Percentiles rank a stretch among this genome's conserved stretches.
These are phyloP conservation scores for Petrolisthes cinctipes DNA, from an alignment of 2,888 invertebrate species.

Conservation along the genomic window DNA sequence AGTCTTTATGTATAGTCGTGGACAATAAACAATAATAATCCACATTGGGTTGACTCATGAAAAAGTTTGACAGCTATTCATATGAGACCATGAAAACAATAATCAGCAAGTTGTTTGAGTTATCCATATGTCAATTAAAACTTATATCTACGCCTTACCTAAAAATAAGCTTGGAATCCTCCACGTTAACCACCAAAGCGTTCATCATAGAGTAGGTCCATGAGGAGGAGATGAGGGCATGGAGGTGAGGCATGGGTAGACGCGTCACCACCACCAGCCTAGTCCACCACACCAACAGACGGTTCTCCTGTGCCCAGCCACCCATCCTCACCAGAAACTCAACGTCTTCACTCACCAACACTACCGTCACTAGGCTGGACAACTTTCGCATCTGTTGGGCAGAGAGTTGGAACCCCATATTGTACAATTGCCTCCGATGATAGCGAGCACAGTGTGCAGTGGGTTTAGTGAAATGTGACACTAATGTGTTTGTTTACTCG, in stretches of 20 bases:
- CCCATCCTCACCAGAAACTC: background rate
- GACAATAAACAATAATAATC: no score
- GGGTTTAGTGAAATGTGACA: no score
- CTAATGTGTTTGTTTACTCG: no score
- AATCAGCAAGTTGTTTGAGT: no score
- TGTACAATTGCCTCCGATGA: background rate
- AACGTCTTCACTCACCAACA: background rate
- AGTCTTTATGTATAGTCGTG: no score
- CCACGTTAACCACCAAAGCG: slow-evolving; percentile 23
- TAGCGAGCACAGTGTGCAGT: no score
- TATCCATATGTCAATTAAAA: no score
- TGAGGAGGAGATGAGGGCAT: slow-evolving; percentile 7
- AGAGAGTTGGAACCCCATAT: background rate
- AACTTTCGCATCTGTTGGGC: background rate
- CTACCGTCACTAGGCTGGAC: background rate
- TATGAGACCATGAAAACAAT: no score
- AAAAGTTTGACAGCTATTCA: no score
- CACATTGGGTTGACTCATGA: no score
- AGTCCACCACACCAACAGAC: background rate
- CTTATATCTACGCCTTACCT: no score
- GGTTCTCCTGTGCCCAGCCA: background rate
- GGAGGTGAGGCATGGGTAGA: slow-evolving; percentile 13
- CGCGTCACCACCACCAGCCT: slow-evolving; percentile 1
- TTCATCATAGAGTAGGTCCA: slow-evolving; percentile 55
- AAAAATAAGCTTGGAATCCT: background rate